A percentile compares a stretch with the other conserved stretches of the same genome.
These are phyloP conservation scores for Trachymyrmex septentrionalis DNA, from an alignment of 1,140 invertebrate genomes.

Conservation along the genomic window DNA sequence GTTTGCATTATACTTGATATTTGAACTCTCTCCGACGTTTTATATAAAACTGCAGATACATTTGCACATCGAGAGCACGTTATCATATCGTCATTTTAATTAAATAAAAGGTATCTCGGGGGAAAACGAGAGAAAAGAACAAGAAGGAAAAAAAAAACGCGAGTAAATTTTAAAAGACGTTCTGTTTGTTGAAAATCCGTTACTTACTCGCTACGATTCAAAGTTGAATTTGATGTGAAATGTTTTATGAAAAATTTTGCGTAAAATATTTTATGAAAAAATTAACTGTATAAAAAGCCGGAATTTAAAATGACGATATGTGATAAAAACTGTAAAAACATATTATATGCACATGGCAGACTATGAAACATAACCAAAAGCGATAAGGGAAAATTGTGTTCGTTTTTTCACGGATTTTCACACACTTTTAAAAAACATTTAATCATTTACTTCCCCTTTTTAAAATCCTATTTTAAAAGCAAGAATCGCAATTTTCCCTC, in stretches of 20 bases:
- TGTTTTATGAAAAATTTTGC: not conserved
- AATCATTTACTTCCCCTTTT: not conserved
- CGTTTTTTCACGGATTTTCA: not conserved
- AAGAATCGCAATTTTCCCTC: conserved; percentile 17
- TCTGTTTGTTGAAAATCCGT: not conserved
- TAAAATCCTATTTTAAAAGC: not conserved
- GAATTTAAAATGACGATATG: conserved; percentile 35
- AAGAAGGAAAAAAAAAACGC: no score
- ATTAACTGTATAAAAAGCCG: not conserved
- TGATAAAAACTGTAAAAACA: conserved; percentile 20
- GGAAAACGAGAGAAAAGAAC: not conserved
- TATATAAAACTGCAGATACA: conserved; percentile 12
- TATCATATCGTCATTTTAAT: conserved; percentile 39
- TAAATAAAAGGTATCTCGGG: not conserved
- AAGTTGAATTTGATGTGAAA: not conserved
- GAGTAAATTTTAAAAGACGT: not conserved
- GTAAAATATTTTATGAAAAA: not conserved
- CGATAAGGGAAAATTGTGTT: conserved; percentile 29
- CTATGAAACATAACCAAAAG: not conserved
- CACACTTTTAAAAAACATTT: conserved; percentile 1
- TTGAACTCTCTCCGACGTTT: not conserved
- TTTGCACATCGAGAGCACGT: not conserved
- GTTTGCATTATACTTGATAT: not conserved
- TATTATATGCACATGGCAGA: conserved; percentile 11
- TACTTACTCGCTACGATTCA: not conserved